These are phyloP conservation scores for Ptychobarbus kaznakovi DNA, from an alignment of 2,797 vertebrate genomes.

Conservation along the genomic window DNA sequence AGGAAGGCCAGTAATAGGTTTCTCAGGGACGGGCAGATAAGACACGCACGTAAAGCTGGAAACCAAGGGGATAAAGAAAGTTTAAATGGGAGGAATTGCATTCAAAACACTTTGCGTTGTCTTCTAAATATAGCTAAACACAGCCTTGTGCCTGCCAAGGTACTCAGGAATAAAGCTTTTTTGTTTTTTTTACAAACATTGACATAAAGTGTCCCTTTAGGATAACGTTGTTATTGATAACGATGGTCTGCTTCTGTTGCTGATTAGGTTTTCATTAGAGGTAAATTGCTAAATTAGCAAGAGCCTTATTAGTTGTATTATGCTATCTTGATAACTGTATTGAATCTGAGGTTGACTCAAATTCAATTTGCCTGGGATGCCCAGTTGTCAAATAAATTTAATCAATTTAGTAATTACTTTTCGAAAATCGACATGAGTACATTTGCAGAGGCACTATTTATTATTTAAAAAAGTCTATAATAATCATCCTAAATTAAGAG, in stretches of 20 bases:
- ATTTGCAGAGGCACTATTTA: background rate
- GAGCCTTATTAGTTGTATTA: constrained; percentile 1
- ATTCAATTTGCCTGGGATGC: constrained; percentile 3
- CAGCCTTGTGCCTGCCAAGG: background rate
- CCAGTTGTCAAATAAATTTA: constrained; percentile 6
- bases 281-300: constrained; percentile 9
- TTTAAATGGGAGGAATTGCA: constrained; percentile 18
- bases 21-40: constrained; percentile 55
- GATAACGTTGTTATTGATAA: background rate
- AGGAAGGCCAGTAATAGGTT: constrained; percentile 57
- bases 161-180: background rate
- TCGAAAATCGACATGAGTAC: background rate
- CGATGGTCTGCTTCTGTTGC: background rate
- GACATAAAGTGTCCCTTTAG: background rate
- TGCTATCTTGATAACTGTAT: constrained; percentile 17
- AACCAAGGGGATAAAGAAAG: background rate
- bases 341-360: background rate
- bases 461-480: background rate
- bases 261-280: constrained; percentile 18
- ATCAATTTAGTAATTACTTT: constrained; percentile 19
- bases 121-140: constrained; percentile 30
- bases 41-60: constrained; percentile 33
- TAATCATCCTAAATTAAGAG: background rate
- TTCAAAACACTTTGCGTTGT: background rate
- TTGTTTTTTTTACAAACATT: background rate